A percentile compares a stretch with the other conserved stretches of the same genome.
Evolutionary conservation across 2,888 invertebrate species (phyloP).

Genomic region (Gibbula magus): DNA sequence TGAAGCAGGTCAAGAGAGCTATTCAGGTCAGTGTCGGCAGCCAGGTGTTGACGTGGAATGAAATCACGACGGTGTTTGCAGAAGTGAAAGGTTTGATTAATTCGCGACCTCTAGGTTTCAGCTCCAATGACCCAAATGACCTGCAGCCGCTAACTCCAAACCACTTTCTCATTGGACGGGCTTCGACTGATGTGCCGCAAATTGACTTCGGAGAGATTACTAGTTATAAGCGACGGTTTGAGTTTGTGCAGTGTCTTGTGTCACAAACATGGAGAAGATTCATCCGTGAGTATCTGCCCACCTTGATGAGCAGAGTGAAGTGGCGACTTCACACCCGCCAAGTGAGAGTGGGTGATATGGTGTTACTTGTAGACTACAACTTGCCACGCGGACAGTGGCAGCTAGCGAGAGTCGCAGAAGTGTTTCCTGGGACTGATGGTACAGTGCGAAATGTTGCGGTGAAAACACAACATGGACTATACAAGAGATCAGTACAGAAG

Average conservation of each 20-base stretch:
- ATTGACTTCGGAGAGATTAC: constrained; percentile 11
- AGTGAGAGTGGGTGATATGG: constrained; percentile 25
- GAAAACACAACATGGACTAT: not conserved
- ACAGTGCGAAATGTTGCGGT: constrained; percentile 2
- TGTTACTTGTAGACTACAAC: not conserved
- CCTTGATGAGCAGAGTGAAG: constrained; percentile 11
- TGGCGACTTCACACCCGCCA: constrained; percentile 23
- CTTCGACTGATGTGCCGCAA: constrained; percentile 20
- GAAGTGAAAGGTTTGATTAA: no score
- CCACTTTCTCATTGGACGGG: constrained; percentile 30
- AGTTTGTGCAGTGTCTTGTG: constrained; percentile 28
- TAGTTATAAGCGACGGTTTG: constrained; percentile 23
- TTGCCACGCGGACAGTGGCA: constrained; percentile 21
- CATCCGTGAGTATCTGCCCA: constrained; percentile 30
- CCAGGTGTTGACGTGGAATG: no score
- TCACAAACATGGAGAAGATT: constrained; percentile 8
- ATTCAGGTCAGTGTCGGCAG: no score
- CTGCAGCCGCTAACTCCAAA: constrained; percentile 30
- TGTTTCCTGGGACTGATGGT: constrained; percentile 25
- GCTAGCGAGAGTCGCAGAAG: constrained; percentile 1
- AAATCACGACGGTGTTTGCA: no score
- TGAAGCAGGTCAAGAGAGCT: no score
- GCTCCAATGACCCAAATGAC: constrained; percentile 28
- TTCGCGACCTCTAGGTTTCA: constrained; percentile 31
- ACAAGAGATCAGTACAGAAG: constrained; percentile 2